Evolutionary conservation across 2,113 vertebrate species (phyloP).

Genomic region (Poeciliopsis turrubarensis): DNA sequence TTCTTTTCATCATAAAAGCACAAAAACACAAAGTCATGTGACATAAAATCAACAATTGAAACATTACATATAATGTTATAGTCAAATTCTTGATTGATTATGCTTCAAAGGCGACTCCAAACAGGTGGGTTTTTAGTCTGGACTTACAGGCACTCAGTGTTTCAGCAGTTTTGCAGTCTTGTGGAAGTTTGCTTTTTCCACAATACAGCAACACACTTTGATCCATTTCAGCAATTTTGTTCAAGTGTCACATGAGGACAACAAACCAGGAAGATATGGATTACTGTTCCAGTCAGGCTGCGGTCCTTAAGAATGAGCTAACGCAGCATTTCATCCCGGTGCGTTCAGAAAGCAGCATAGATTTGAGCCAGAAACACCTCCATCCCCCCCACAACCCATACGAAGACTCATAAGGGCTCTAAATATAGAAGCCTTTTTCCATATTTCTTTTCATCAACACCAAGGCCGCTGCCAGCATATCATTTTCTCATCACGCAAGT

Average conservation of each 20-base stretch:
- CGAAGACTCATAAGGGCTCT: slow-evolving; percentile 52
- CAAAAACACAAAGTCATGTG: no score
- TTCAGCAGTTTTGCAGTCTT: no score
- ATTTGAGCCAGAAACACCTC: slow-evolving; percentile 49
- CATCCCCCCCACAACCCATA: slow-evolving; percentile 4
- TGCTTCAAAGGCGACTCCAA: no score
- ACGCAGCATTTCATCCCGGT: slow-evolving; percentile 44
- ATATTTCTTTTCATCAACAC: slow-evolving; percentile 77
- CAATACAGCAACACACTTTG: no score
- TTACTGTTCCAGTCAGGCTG: slow-evolving; percentile 63
- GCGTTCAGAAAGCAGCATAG: slow-evolving; percentile 34
- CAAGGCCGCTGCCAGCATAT: slow-evolving; percentile 65
- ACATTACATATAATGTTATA: no score
- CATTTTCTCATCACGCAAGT: slow-evolving; percentile 73
- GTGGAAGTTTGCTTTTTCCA: no score
- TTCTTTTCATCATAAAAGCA: no score
- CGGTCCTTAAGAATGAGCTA: slow-evolving; percentile 56
- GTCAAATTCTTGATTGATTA: no score
- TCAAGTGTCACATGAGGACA: background rate
- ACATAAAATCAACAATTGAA: no score
- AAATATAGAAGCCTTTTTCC: slow-evolving; percentile 74
- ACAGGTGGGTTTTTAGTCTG: no score
- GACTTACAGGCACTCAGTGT: no score
- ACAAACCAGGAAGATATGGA: slow-evolving; percentile 48
- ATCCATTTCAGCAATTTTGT: no score